A percentile compares a stretch with the other conserved stretches of the same genome.
Conservation (phyloP, 2,797 vertebrate genomes). For the Megalops cyprinoides region DNA sequence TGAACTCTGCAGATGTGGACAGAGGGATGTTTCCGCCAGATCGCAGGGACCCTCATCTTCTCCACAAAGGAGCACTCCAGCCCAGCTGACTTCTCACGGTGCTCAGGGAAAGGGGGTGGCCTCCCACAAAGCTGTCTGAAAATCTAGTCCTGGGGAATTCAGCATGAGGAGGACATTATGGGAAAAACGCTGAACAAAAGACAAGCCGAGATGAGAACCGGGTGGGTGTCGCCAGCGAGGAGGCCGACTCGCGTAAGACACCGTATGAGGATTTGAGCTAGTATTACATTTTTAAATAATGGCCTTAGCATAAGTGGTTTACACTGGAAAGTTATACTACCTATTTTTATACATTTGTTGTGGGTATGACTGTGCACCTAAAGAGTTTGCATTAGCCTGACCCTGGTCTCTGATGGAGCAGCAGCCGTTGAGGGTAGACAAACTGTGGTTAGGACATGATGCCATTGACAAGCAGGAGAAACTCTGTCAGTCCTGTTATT, state of each 20-base stretch:
- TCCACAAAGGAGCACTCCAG: too few species aligned
- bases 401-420: too few species aligned
- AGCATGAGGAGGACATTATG: not conserved
- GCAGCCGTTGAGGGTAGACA: not conserved
- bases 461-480: too few species aligned
- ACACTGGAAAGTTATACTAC: not conserved
- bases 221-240: not conserved
- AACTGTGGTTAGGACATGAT: too few species aligned
- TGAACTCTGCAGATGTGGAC: constrained; percentile 7
- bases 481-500: not conserved
- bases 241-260: too few species aligned
- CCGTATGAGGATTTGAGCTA: not conserved
- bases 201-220: not conserved
- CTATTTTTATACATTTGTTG: not conserved
- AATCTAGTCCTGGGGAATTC: not conserved
- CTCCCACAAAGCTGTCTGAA: not conserved
- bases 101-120: not conserved
- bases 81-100: not conserved
- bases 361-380: not conserved
- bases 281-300: too few species aligned
- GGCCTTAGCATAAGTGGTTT: too few species aligned
- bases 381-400: too few species aligned
- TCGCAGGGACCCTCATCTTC: too few species aligned
- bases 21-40: not conserved
- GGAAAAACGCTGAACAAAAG: not conserved